Percentiles rank a stretch among this genome's conserved stretches.
Conservation (phyloP, 35 echinoderm and acorn worm species). For the Apostichopus californicus region DNA sequence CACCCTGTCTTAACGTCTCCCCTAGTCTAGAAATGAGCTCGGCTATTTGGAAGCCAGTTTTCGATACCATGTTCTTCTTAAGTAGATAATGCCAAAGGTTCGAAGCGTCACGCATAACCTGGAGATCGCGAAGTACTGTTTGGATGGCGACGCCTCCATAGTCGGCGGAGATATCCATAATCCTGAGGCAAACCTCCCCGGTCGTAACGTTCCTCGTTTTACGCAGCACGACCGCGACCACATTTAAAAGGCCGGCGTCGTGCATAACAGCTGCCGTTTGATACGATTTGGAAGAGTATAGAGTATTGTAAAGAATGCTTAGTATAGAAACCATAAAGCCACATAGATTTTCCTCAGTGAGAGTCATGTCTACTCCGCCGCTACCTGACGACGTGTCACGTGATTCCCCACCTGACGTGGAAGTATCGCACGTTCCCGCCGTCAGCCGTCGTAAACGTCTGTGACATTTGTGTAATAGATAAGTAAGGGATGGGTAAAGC, state of each 20-base stretch:
- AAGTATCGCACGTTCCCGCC: conserved; percentile 54
- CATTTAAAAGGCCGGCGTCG: conserved; percentile 67
- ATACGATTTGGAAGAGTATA: conserved; percentile 62
- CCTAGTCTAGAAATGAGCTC: conserved; percentile 81
- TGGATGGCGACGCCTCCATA: conserved; percentile 69
- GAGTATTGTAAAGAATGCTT: conserved; percentile 78
- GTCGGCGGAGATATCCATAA: conserved; percentile 80
- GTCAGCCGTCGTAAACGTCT: conserved; percentile 56
- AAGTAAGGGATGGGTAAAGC: conserved; percentile 63
- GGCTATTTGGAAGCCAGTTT: conserved; percentile 88
- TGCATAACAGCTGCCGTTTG: conserved; percentile 65
- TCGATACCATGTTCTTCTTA: conserved; percentile 66
- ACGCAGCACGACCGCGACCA: conserved; percentile 65
- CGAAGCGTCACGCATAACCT: conserved; percentile 82
- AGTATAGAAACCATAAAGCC: conserved; percentile 77
- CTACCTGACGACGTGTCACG: conserved; percentile 39
- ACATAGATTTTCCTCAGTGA: conserved; percentile 64
- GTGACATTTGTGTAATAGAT: conserved; percentile 70
- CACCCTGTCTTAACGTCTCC: conserved; percentile 72
- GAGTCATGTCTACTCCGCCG: not conserved
- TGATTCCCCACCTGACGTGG: conserved; percentile 62
- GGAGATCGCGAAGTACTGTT: conserved; percentile 75
- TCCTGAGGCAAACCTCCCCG: conserved; percentile 76
- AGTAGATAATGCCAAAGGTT: conserved; percentile 83
- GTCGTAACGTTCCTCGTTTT: conserved; percentile 72